Evolutionary conservation across 2,888 invertebrate species (phyloP).

Genomic region (Monochamus alternatus): DNA sequence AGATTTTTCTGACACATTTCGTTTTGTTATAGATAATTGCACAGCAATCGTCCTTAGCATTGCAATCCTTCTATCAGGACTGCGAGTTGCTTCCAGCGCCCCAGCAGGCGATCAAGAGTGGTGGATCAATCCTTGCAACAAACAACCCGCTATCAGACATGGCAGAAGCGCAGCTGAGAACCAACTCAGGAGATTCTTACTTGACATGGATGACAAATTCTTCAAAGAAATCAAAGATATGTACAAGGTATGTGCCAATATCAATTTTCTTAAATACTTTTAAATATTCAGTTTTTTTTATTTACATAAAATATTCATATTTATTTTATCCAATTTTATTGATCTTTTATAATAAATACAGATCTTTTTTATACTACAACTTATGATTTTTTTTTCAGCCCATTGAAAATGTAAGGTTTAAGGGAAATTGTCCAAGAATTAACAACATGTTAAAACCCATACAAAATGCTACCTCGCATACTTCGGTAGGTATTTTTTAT

Average conservation of each 20-base stretch:
- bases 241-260: slow-evolving; percentile 46
- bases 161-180: slow-evolving; percentile 56
- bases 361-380: slow-evolving; percentile 13
- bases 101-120: slow-evolving; percentile 46
- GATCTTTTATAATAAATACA: background rate
- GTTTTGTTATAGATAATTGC: slow-evolving; percentile 52
- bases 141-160: slow-evolving; percentile 51
- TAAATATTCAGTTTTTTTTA: background rate
- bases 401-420: slow-evolving; percentile 38
- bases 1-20: background rate
- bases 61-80: slow-evolving; percentile 45
- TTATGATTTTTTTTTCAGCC: slow-evolving; percentile 31
- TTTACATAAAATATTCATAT: too few species aligned
- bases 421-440: slow-evolving; percentile 49
- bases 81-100: slow-evolving; percentile 48
- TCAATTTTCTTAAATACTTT: slow-evolving; percentile 1
- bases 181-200: slow-evolving; percentile 53
- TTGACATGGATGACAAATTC: slow-evolving; percentile 46
- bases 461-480: slow-evolving; percentile 39
- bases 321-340: background rate
- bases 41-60: slow-evolving; percentile 45
- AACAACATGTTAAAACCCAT: slow-evolving; percentile 46
- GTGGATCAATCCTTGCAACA: slow-evolving; percentile 59
- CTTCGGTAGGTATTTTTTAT: slow-evolving; percentile 44
- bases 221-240: slow-evolving; percentile 49